Evolutionary conservation across 2,113 vertebrate species (phyloP), one percentile per base, ranked within the genome.

Genomic region (Paralichthys olivaceus): DNA sequence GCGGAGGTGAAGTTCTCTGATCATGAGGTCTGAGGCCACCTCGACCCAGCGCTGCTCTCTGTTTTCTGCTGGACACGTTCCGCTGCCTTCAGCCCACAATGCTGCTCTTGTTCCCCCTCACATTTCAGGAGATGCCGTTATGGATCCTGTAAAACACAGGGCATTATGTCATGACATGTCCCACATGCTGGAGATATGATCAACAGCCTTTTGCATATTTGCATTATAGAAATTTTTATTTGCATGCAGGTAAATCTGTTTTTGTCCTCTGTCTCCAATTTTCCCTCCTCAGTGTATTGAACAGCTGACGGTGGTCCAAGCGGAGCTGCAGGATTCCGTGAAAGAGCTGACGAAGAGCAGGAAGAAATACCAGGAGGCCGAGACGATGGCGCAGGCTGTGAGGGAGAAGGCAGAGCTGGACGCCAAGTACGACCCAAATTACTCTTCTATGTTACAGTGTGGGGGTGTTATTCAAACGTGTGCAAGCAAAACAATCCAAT

Each of bases 261-360:
- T 2, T 40, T 40, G 37, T 59, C 7, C 15, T 1, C 3, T 29
- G 22, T 61, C 32, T 34, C 32, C 32, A 34, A 34, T 17, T 51
- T 14, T 57, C 43, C 47, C 32, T 83, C 90, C 13, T 77, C 75
- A 99, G 98, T 98, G 95, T 9, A 95, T 98, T 59, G 98, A 99
- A 77, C 97, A 97, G 92, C 93, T 99, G 95, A 97, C 95, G 4
- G 95, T 93, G 88, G 96, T 98, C 91, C 98, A 99, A 87, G 93
- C 95, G 1, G 98, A 98, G 90, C 94, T 99, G 72, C 98, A 98
- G 90, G 96, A 98, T 79, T 98, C 97, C 0, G 97, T 99, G 82
- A 99, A 99, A 93, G 98, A 99, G 90, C 94, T 99, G 94, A 96
- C 96, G 72, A 99, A 99, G 93, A 97, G 96, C 94, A 96, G 97